A percentile compares a stretch with the other conserved stretches of the same genome.
phyloP scores from a whole-genome alignment of 2,888 invertebrate genomes.

The Blomia tropicalis region DNA sequence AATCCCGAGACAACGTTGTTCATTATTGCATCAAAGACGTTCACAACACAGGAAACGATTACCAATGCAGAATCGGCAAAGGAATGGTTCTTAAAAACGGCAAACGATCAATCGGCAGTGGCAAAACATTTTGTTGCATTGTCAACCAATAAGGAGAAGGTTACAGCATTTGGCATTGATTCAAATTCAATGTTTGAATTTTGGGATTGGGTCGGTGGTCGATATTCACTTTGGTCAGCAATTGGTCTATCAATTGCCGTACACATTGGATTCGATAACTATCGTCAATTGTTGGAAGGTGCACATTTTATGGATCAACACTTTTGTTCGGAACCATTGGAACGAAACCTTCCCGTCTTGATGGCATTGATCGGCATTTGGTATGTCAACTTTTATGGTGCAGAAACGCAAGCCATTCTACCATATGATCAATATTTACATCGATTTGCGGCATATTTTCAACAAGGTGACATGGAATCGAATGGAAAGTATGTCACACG shows the following conservation, averaged over 20 bases:
- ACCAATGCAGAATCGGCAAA: slow-evolving; percentile 98
- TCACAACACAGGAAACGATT: slow-evolving; percentile 65
- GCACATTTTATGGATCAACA: slow-evolving; percentile 88
- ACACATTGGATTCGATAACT: slow-evolving; percentile 79
- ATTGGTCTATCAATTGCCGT: slow-evolving; percentile 92
- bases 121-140: slow-evolving; percentile 96
- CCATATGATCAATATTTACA: slow-evolving; percentile 97
- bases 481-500: slow-evolving; percentile 67
- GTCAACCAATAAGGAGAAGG: slow-evolving; percentile 80
- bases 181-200: slow-evolving; percentile 97
- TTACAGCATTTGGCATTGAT: slow-evolving; percentile 93
- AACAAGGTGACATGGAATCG: slow-evolving; percentile 99
- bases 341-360: slow-evolving; percentile 86
- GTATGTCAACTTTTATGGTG: slow-evolving; percentile 86
- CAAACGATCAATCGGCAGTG: slow-evolving; percentile 63
- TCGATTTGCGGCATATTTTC: slow-evolving; percentile 96
- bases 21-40: slow-evolving; percentile 82
- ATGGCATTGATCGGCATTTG: slow-evolving; percentile 61
- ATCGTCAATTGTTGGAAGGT: slow-evolving; percentile 73
- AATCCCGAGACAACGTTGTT: slow-evolving; percentile 86
- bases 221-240: slow-evolving; percentile 94
- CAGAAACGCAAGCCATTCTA: slow-evolving; percentile 84
- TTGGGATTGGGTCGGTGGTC: slow-evolving; percentile 99
- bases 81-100: slow-evolving; percentile 69
- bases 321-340: slow-evolving; percentile 65